Percentiles rank a stretch among this genome's conserved stretches.
These are phyloP conservation scores for Bedellia somnulentella DNA, from an alignment of 2,888 invertebrate species.

Conservation along the genomic window DNA sequence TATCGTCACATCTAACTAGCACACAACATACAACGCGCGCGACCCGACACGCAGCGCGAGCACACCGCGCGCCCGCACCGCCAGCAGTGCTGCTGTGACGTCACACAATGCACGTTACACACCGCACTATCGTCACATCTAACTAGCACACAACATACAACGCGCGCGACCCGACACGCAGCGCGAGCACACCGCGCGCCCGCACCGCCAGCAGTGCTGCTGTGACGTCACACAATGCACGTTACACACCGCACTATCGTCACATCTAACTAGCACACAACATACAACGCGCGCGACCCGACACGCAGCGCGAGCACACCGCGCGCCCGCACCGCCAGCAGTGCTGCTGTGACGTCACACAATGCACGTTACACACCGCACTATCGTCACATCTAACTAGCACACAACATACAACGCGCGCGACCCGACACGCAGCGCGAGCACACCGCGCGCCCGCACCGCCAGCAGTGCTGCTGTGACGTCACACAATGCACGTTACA, in stretches of 20 bases:
- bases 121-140: no score
- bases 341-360: constrained; percentile 71
- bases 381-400: no score
- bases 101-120: no score
- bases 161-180: constrained; percentile 79
- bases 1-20: no score
- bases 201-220: constrained; percentile 97
- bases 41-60: constrained; percentile 82
- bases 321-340: constrained; percentile 96
- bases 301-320: constrained; percentile 91
- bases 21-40: no score
- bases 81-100: constrained; percentile 89
- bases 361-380: no score
- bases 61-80: constrained; percentile 95
- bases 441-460: constrained; percentile 93
- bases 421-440: constrained; percentile 83
- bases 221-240: constrained; percentile 42
- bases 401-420: no score
- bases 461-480: constrained; percentile 90
- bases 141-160: no score
- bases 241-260: no score
- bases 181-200: constrained; percentile 89
- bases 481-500: no score
- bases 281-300: constrained; percentile 63
- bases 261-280: no score